Conservation (phyloP, 2,113 vertebrate genomes). For the Percina caprodes region DNA sequence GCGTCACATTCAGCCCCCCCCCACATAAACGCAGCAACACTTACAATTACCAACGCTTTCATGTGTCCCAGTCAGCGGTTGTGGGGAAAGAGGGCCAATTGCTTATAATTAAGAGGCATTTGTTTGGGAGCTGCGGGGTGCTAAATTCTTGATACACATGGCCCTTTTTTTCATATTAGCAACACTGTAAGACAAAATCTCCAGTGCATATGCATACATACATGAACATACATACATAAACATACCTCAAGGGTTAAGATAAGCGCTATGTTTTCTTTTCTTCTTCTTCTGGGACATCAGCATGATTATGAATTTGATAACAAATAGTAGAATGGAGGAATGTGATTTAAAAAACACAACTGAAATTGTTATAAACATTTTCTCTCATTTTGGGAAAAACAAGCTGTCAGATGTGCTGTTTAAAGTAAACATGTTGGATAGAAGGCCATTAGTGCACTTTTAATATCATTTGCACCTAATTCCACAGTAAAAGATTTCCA, state of each 20-base stretch:
- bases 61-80: slow-evolving; percentile 73
- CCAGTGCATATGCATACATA: not conserved
- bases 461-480: slow-evolving; percentile 74
- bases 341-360: not conserved
- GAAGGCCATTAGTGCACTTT: slow-evolving; percentile 52
- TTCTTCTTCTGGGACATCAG: not conserved
- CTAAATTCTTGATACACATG: slow-evolving; percentile 67
- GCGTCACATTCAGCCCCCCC: slow-evolving; percentile 45
- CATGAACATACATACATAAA: not conserved
- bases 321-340: not conserved
- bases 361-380: not conserved
- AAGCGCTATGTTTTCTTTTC: not conserved
- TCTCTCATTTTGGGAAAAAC: not conserved
- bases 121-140: slow-evolving; percentile 67
- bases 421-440: slow-evolving; percentile 5
- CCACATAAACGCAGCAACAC: slow-evolving; percentile 65
- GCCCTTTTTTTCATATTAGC: slow-evolving; percentile 50
- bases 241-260: not conserved
- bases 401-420: slow-evolving; percentile 1
- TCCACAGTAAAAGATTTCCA: slow-evolving; percentile 72
- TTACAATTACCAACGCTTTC: slow-evolving; percentile 71
- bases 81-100: slow-evolving; percentile 64
- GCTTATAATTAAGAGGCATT: slow-evolving; percentile 76
- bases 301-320: not conserved
- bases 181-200: slow-evolving; percentile 17